Conservation (phyloP, 2,113 vertebrate genomes). For the Seriola quinqueradiata region DNA sequence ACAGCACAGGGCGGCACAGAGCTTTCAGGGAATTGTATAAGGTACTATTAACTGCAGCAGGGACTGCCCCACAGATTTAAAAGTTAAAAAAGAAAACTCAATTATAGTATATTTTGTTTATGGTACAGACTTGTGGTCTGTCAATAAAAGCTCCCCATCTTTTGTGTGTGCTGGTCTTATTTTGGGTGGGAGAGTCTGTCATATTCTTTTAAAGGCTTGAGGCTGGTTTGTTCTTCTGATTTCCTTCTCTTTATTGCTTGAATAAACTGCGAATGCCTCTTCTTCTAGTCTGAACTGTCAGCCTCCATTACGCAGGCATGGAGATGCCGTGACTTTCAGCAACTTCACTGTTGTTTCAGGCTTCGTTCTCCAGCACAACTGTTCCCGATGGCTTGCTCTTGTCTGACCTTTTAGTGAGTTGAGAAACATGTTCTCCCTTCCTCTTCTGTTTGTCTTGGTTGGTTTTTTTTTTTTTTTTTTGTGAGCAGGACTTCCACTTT, state of each 20-base stretch:
- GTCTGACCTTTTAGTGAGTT: conserved; percentile 43
- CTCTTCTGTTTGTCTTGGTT: conserved; percentile 10
- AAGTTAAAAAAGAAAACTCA: conserved; percentile 46
- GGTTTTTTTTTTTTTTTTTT: not conserved
- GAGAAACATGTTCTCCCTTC: conserved; percentile 50
- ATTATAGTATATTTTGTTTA: conserved; percentile 48
- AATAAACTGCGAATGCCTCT: conserved; percentile 18
- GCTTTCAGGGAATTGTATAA: conserved; percentile 7
- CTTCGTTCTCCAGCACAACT: not conserved
- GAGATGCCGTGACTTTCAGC: conserved; percentile 30
- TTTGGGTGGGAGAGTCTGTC: conserved; percentile 34
- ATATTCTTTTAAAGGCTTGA: conserved; percentile 29
- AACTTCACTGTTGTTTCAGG: conserved; percentile 51
- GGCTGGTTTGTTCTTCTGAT: conserved; percentile 21
- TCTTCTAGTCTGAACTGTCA: not conserved
- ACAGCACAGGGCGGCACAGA: not conserved
- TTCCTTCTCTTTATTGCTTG: conserved; percentile 23
- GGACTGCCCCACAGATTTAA: conserved; percentile 19
- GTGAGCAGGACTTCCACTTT: conserved; percentile 6
- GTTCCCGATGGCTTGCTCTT: conserved; percentile 23
- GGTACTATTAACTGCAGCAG: conserved; percentile 35
- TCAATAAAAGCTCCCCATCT: conserved; percentile 32
- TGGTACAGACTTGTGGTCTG: conserved; percentile 49
- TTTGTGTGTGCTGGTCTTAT: conserved; percentile 26
- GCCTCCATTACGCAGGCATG: conserved; percentile 4